Evolutionary conservation across 2,888 invertebrate species (phyloP).

Genomic region (Rotaria sp.): DNA sequence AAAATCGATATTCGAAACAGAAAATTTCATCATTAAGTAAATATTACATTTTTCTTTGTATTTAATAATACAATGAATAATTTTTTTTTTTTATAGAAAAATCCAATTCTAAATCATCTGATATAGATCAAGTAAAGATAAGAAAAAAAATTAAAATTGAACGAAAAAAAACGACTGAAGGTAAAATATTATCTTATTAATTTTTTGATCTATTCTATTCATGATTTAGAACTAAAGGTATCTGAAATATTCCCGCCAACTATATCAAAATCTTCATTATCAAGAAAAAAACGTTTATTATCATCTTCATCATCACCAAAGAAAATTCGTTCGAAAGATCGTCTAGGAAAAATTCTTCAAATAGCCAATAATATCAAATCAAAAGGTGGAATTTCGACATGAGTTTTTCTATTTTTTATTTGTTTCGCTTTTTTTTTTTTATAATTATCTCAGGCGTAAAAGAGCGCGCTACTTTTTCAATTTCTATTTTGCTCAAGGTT

Average conservation of each 20-base stretch:
- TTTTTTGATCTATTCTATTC: neutral
- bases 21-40: neutral
- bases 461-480: neutral
- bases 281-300: neutral
- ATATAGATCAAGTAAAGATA: neutral
- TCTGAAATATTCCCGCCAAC: neutral
- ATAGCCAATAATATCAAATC: neutral
- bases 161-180: too few relatives aligned
- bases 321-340: neutral
- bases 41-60: neutral
- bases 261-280: neutral
- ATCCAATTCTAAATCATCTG: neutral
- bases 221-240: neutral
- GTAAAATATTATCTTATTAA: neutral
- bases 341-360: slow-evolving; percentile 17
- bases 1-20: neutral
- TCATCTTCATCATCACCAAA: neutral
- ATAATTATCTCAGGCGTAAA: too few relatives aligned
- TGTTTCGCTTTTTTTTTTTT: neutral
- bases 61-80: too few relatives aligned
- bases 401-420: neutral
- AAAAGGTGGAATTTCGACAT: neutral
- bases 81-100: neutral
- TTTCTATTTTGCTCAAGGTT: neutral
- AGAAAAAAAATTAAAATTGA: neutral